Base-by-base conservation (phyloP, 2,113 vertebrate species). In the Gasterosteus nipponicus region DNA sequence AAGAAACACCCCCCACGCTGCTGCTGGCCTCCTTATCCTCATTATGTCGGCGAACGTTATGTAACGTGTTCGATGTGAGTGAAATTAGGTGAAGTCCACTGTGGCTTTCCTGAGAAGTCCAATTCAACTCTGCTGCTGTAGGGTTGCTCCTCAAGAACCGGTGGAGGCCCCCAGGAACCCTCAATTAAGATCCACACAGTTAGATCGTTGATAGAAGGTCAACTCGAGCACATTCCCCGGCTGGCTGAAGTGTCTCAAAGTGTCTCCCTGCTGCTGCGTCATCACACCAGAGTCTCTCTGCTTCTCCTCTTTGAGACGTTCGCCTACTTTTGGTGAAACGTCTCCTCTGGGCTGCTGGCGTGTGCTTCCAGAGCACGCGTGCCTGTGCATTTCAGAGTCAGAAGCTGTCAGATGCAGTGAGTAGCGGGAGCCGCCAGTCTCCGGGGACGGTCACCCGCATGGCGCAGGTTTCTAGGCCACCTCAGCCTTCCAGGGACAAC, bases 401-500 rank as follows among this genome's bases (percentile, higher is more conserved):
- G 56, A 75, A 79, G 6, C 70, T 82, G 86, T 88, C 84, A 80
- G 72, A 57, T 31, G 65, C 67, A 77, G 76, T 18, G 73, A 78
- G 29, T 15, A 41, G 69, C 77, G 41, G 78, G 51, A 78, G 70
- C 73, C 58, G 83, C 11, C 57, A 0, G 26, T 83, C 88, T 77
- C 83, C 1, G 18, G 85, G 74, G 85, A 78, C 68, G 29, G 73
- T 69, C 77, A 71, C 47, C 73, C 76, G 83, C 83, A 22, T 49
- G 3, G 47, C 42, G 74, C 53, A 9, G 58, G 67, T 90, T 90
- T 91, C 87, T 91, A 89, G 90, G 88, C 82, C 90, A 89, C 62
- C 75, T 38, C 76, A 75, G 83, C 88, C 86, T 87, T 29, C 75
- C 65, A 64, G 86, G 83, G 83, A 85, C 80, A 87, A 54, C 84